Evolutionary conservation across 2,888 invertebrate genomes (phyloP), one percentile per base, ranked within the genome.

Genomic region (Plebejus anna): DNA sequence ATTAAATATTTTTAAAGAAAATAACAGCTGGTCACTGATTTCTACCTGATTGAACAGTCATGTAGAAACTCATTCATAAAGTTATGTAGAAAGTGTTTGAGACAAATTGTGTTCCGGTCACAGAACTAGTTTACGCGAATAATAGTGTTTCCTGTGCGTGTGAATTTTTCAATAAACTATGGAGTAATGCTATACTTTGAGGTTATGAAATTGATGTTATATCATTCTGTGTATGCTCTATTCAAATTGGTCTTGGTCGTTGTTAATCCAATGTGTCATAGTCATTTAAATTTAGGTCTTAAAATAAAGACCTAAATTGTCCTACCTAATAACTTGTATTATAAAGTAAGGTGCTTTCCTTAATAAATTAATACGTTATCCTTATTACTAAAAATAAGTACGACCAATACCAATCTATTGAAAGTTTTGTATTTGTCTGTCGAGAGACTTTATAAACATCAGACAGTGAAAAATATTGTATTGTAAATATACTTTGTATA

Each of bases 101-200:
- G 42, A 42, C 71, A 71, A 28, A 72, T 72, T 47, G 42, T 72
- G 9, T 72, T 72, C 22, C 47, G 73, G 73, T 73, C 73, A 73
- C 28, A 73, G 51, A 51, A 32, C 73, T 73, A 73, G 73, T 73
- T 73, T 55, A 73, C 13, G 73, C 13, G 55, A 32, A 51, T 51
- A 73, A 73, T 51, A 51, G 51, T 66, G 66, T 51, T 55, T 51
- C 51, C 28, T 73, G 73, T 66, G 32, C 51, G 73, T 51, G 73
- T 28, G 73, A 73, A 51, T 16, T 73, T 73, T 73, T 38, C 47
- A 73, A 73, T 73, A 32, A 51, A 73, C 32, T 73, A 73, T 73
- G 73, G 51, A 32, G 55, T 73, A 73, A 73, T 16, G 13, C 5
- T 28, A 13, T 28, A 61, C 28, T 61, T 61, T 36, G 66, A 66